Conservation (phyloP, 2,113 vertebrate species). For the Perca flavescens region DNA sequence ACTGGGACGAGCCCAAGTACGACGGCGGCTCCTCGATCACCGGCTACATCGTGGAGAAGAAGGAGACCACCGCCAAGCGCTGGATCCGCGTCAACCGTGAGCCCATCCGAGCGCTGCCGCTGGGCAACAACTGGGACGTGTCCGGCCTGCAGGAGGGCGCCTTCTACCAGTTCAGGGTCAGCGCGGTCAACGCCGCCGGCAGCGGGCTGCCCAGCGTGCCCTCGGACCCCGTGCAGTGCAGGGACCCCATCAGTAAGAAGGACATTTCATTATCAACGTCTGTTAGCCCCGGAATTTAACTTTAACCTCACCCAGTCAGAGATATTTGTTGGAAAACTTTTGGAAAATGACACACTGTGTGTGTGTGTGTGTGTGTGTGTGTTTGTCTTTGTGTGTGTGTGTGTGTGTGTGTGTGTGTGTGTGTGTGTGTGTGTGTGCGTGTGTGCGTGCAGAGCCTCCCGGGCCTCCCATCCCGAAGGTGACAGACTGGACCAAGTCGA, state of each 20-base stretch:
- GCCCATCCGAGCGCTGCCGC: constrained; percentile 91
- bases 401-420: too few relatives aligned
- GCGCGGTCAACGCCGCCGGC: constrained; percentile 94
- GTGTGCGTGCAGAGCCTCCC: constrained; percentile 88
- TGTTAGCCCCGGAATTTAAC: too few relatives aligned
- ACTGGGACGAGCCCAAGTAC: constrained; percentile 97
- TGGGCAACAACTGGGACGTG: constrained; percentile 93
- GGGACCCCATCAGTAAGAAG: constrained; percentile 93
- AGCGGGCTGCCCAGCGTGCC: constrained; percentile 93
- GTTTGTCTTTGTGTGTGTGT: too few relatives aligned
- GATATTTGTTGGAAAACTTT: too few relatives aligned
- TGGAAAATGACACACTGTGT: too few relatives aligned
- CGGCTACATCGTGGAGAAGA: constrained; percentile 95
- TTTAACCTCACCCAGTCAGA: too few relatives aligned
- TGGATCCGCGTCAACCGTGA: constrained; percentile 94
- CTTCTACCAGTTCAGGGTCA: constrained; percentile 95
- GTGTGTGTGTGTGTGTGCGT: constrained; percentile 43
- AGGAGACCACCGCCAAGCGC: constrained; percentile 94
- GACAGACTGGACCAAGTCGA: constrained; percentile 96
- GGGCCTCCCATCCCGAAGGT: constrained; percentile 96
- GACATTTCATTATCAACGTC: neutral
- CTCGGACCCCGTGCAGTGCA: constrained; percentile 91
- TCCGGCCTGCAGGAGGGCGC: constrained; percentile 92
- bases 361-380: too few relatives aligned
- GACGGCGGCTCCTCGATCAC: constrained; percentile 97